Percentiles rank a stretch among this genome's conserved stretches.
Conservation (phyloP, 92 coral and sea anemone genomes). For the Ricordea florida region DNA sequence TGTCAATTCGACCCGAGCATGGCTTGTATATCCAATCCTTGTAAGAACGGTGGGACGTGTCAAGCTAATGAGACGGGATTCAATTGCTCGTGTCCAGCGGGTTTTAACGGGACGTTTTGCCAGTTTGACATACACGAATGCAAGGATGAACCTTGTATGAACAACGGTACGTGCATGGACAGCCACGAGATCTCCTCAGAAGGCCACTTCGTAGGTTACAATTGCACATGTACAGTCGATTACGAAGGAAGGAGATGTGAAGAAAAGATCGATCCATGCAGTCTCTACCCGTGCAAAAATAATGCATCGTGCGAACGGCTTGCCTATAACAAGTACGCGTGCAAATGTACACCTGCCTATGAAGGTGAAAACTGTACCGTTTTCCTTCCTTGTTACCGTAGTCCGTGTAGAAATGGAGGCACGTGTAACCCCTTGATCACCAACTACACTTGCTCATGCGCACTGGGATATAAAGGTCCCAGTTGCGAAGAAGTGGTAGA, state of each 20-base stretch:
- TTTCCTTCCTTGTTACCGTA: conserved; percentile 47
- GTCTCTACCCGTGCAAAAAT: conserved; percentile 53
- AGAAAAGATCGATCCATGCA: conserved; percentile 66
- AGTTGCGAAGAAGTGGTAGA: conserved; percentile 70
- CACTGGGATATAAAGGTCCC: conserved; percentile 77
- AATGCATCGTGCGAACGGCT: conserved; percentile 67
- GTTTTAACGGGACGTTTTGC: conserved; percentile 67
- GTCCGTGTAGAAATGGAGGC: conserved; percentile 81
- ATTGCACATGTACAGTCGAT: conserved; percentile 76
- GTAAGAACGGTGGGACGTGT: conserved; percentile 65
- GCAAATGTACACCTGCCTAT: conserved; percentile 75
- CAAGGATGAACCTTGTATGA: conserved; percentile 62
- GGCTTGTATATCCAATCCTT: conserved; percentile 62
- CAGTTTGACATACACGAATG: conserved; percentile 84
- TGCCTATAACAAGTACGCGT: conserved; percentile 50
- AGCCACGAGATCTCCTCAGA: conserved; percentile 52
- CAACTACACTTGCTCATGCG: conserved; percentile 76
- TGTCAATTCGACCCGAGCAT: conserved; percentile 72
- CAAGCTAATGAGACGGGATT: conserved; percentile 72
- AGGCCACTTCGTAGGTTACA: conserved; percentile 64
- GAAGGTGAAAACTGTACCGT: conserved; percentile 68
- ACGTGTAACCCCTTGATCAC: conserved; percentile 68
- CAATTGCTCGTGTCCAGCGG: conserved; percentile 66
- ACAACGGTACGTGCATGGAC: conserved; percentile 90
- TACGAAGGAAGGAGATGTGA: conserved; percentile 72